Conservation (phyloP, 2,113 vertebrate genomes). For the Aythya baeri region DNA sequence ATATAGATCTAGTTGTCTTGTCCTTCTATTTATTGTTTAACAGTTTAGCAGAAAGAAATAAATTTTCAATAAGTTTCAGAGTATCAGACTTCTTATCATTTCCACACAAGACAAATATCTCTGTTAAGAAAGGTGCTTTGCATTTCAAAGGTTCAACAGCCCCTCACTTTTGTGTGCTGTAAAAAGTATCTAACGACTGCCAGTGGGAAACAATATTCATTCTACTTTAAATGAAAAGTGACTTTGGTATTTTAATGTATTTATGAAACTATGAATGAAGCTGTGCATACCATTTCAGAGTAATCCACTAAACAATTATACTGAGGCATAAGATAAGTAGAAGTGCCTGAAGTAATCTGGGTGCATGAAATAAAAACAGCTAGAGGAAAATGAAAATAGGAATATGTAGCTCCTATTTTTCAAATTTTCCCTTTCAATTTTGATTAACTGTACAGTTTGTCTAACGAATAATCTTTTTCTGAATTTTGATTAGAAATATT, state of each 20-base stretch:
- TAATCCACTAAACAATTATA: slow-evolving; percentile 48
- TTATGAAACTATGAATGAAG: slow-evolving; percentile 28
- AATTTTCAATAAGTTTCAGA: not conserved
- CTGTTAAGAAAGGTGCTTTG: not conserved
- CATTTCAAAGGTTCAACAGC: not conserved
- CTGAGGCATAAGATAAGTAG: slow-evolving; percentile 28
- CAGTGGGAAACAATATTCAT: slow-evolving; percentile 45
- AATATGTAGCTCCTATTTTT: not conserved
- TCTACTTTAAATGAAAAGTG: slow-evolving; percentile 37
- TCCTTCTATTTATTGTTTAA: not conserved
- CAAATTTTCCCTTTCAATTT: slow-evolving; percentile 8
- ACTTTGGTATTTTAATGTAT: slow-evolving; percentile 43
- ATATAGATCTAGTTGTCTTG: not conserved
- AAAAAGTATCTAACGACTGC: slow-evolving; percentile 29
- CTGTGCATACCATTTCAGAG: slow-evolving; percentile 14
- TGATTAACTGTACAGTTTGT: not conserved
- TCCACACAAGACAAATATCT: not conserved
- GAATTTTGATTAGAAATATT: not conserved
- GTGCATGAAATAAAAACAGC: slow-evolving; percentile 17
- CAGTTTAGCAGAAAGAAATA: not conserved
- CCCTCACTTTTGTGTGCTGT: not conserved
- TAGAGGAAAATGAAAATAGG: slow-evolving; percentile 14
- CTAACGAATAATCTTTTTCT: not conserved
- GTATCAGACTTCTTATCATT: not conserved
- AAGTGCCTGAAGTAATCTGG: slow-evolving; percentile 37